Evolutionary conservation across 1,140 invertebrate species (phyloP), one percentile per base, ranked within the genome.

Genomic region (Lineus longissimus): DNA sequence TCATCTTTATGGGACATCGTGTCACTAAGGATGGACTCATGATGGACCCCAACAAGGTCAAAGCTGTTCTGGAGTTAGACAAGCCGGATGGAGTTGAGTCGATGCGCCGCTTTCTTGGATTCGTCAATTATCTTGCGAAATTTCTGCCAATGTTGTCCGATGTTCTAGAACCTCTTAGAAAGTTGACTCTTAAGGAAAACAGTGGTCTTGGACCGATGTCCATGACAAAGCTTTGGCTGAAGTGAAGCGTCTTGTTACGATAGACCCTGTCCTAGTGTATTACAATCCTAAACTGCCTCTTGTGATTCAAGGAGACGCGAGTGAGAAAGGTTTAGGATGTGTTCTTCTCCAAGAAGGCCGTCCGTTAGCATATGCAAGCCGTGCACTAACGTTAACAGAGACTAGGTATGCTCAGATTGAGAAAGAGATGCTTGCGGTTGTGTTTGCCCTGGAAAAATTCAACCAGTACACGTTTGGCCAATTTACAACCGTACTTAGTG

Each of bases 11-110:
- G 60, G 70, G 69, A 15, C 55, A 68, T 22, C n/a, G 30, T 7
- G 30, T 70, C 25, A 64, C 33, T 40, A 51, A 19, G 30, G 31
- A 62, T 7, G 65, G 69, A 23, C 22, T 61, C 7, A 22, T 55
- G 30, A 27, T 74, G 0, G 75, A 81, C 65, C 80, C 78, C 0
- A 72, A 74, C 13, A 84, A 83, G 61, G 63, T 82, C 22, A 43
- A 64, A 30, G 74, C 81, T 9, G 78, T 85, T 2, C 23, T 73
- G 15, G 68, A 83, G 1, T 76, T 78, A 61, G 70, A 76, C 6
- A 62, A 43, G n/a, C 83, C 84, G 15, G 68, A 36, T n/a, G 70
- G 72, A 58, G 58, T 74, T 30, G 64, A 63, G 55, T 64, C 61
- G 30, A 59, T 74, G 15, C 57, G 61, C 41, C 59, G 64, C 13